A percentile compares a stretch with the other conserved stretches of the same genome.
Conservation (phyloP, 2,113 vertebrate genomes). For the Euleptes europaea region DNA sequence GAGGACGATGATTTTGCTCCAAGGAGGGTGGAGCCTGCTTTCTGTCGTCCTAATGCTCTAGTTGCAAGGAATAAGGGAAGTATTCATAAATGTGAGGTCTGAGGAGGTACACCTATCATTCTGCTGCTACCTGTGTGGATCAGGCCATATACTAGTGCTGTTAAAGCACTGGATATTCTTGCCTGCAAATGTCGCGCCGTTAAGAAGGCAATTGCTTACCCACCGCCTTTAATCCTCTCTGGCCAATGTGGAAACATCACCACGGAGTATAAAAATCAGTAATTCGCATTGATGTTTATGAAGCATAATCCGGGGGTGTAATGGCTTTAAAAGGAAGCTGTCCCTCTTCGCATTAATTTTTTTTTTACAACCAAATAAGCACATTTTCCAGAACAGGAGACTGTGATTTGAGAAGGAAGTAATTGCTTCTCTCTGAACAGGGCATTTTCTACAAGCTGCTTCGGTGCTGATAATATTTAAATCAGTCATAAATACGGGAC, state of each 20-base stretch:
- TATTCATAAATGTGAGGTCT: too few species aligned
- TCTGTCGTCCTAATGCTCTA: not conserved
- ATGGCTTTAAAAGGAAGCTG: not conserved
- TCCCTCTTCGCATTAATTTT: not conserved
- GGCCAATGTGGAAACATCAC: not conserved
- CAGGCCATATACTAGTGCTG: too few species aligned
- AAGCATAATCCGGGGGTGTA: not conserved
- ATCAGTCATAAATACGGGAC: not conserved
- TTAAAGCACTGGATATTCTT: not conserved
- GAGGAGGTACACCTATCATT: too few species aligned
- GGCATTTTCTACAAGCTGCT: not conserved
- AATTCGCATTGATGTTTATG: not conserved
- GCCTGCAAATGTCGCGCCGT: not conserved
- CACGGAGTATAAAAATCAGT: not conserved
- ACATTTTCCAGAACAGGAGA: conserved; percentile 12
- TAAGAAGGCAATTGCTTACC: not conserved
- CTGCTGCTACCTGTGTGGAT: too few species aligned
- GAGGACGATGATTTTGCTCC: too few species aligned
- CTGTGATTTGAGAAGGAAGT: not conserved
- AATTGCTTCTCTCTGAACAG: not conserved
- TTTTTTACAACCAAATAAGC: not conserved
- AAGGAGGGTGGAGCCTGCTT: too few species aligned
- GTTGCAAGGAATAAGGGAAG: not conserved
- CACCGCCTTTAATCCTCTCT: not conserved
- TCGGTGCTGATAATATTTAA: not conserved